phyloP scores from a whole-genome alignment of 2,888 invertebrate genomes.

The Parascotia fuliginaria region DNA sequence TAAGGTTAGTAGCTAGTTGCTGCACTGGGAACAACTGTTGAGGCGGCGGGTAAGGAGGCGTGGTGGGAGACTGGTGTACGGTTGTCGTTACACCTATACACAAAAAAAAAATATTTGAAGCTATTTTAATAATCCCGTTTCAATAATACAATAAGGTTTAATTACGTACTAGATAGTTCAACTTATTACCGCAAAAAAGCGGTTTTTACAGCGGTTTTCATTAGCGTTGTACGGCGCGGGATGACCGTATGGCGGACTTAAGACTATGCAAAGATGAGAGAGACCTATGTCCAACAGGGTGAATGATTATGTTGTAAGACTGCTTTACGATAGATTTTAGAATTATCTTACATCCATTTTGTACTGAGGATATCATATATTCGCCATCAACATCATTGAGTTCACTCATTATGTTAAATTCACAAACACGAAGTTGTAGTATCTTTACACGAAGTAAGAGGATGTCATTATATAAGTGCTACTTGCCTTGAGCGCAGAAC shows the following conservation, averaged over 20 bases:
- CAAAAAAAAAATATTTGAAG: neutral
- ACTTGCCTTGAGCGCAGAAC: slow-evolving; percentile 83
- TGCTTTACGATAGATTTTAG: too few relatives aligned
- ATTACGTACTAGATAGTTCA: neutral
- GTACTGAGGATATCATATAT: too few relatives aligned
- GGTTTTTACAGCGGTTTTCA: neutral
- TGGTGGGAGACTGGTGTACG: slow-evolving; percentile 64
- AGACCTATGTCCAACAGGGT: too few relatives aligned
- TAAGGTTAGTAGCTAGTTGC: slow-evolving; percentile 80
- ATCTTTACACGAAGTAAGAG: slow-evolving; percentile 6
- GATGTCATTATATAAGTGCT: slow-evolving; percentile 27
- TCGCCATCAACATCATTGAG: too few relatives aligned
- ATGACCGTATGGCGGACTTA: too few relatives aligned
- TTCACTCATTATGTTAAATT: too few relatives aligned
- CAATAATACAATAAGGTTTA: neutral
- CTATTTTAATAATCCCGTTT: neutral
- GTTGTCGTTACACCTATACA: slow-evolving; percentile 69
- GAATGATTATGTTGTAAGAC: too few relatives aligned
- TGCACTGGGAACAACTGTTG: slow-evolving; percentile 79
- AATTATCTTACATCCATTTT: too few relatives aligned
- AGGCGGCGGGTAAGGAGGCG: slow-evolving; percentile 77
- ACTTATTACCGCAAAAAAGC: neutral
- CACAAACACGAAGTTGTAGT: neutral
- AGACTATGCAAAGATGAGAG: too few relatives aligned
- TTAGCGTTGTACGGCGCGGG: too few relatives aligned